phyloP scores from a whole-genome alignment of 2,888 invertebrate genomes.

The Pristionchus exspectatus region DNA sequence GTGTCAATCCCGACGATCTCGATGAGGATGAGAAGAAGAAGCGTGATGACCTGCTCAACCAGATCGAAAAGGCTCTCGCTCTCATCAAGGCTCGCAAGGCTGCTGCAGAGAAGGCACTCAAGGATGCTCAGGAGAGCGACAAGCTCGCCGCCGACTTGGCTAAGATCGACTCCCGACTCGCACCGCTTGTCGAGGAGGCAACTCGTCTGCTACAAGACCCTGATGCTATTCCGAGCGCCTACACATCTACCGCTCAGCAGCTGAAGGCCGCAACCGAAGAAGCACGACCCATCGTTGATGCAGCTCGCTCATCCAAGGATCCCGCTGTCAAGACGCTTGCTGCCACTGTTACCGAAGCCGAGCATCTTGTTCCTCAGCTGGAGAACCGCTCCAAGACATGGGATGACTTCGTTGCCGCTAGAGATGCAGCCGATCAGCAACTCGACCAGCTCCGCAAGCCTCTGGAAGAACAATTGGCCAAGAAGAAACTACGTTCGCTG shows the following conservation, averaged over 20 bases:
- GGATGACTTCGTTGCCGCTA: slow-evolving; percentile 65
- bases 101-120: slow-evolving; percentile 44
- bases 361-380: slow-evolving; percentile 62
- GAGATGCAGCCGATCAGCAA: slow-evolving; percentile 65
- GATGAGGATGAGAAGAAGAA: slow-evolving; percentile 52
- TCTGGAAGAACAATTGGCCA: slow-evolving; percentile 52
- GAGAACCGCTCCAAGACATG: slow-evolving; percentile 63
- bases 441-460: slow-evolving; percentile 62
- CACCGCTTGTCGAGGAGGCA: slow-evolving; percentile 63
- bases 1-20: slow-evolving; percentile 54
- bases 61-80: slow-evolving; percentile 49
- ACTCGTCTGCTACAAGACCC: slow-evolving; percentile 58
- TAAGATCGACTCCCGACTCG: slow-evolving; percentile 57
- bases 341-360: slow-evolving; percentile 61
- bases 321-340: slow-evolving; percentile 58
- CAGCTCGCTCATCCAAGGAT: slow-evolving; percentile 57
- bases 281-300: slow-evolving; percentile 54
- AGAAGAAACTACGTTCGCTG: slow-evolving; percentile 29
- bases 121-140: slow-evolving; percentile 21
- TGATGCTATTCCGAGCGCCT: slow-evolving; percentile 53
- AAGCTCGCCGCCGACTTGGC: slow-evolving; percentile 5
- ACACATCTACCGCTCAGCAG: slow-evolving; percentile 20
- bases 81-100: slow-evolving; percentile 43
- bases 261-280: slow-evolving; percentile 57
- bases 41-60: slow-evolving; percentile 28